Evolutionary conservation across 2,888 invertebrate species (phyloP).

Genomic region (Epistrophe eligans): DNA sequence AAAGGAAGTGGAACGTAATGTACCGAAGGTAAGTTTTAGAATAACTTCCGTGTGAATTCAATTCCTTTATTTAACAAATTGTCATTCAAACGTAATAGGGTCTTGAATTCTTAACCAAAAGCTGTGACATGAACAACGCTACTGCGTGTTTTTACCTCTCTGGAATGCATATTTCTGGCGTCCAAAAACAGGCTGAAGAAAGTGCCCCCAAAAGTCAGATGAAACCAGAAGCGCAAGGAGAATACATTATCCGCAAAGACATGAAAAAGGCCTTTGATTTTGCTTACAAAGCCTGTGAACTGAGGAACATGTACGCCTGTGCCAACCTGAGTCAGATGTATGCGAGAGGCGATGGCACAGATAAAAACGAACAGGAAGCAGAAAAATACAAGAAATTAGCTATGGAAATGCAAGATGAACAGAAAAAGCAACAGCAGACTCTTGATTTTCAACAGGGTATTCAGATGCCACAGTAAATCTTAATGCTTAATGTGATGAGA

Average conservation of each 20-base stretch:
- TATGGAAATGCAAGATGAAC: constrained; percentile 88
- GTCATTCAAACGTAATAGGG: constrained; percentile 82
- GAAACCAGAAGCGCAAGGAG: constrained; percentile 81
- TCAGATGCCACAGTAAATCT: constrained; percentile 80
- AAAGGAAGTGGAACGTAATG: constrained; percentile 85
- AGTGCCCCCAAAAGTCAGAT: constrained; percentile 27
- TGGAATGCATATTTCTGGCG: constrained; percentile 91
- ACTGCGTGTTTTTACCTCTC: constrained; percentile 93
- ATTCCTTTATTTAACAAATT: neutral
- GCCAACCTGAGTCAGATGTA: constrained; percentile 96
- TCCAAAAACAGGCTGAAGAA: constrained; percentile 85
- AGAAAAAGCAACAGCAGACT: constrained; percentile 85
- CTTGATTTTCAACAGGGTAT: constrained; percentile 86
- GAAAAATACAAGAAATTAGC: constrained; percentile 90
- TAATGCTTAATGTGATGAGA: neutral
- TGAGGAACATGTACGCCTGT: constrained; percentile 94
- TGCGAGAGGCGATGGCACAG: constrained; percentile 92
- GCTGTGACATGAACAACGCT: constrained; percentile 86
- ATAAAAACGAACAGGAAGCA: constrained; percentile 88
- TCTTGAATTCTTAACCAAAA: constrained; percentile 86
- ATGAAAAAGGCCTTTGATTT: constrained; percentile 91
- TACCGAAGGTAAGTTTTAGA: constrained; percentile 84
- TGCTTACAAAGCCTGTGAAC: constrained; percentile 92
- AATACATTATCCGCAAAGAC: constrained; percentile 87
- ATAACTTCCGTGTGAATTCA: neutral